A percentile compares a stretch with the other conserved stretches of the same genome.
Evolutionary conservation across 2,888 invertebrate species (phyloP).

Genomic region (Drosophila anomalata): DNA sequence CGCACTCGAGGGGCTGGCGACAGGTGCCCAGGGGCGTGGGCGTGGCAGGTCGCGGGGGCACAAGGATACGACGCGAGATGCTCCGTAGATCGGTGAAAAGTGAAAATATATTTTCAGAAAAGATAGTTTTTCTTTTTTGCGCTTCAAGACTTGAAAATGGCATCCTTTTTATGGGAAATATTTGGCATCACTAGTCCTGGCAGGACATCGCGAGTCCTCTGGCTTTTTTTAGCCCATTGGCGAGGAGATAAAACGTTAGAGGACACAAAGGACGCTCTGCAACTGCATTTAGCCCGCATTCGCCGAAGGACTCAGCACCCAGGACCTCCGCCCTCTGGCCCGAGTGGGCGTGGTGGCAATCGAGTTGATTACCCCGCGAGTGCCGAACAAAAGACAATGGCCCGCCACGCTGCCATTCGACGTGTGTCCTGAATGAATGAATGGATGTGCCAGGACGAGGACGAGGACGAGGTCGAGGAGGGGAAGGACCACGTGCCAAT

Average conservation of each 20-base stretch:
- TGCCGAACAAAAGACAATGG: slow-evolving; percentile 54
- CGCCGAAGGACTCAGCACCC: slow-evolving; percentile 20
- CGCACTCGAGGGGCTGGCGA: neutral
- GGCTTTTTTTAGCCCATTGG: slow-evolving; percentile 18
- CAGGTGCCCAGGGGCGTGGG: neutral
- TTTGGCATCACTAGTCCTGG: slow-evolving; percentile 1
- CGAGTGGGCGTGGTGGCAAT: slow-evolving; percentile 54
- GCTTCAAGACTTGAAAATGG: neutral
- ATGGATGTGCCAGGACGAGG: neutral
- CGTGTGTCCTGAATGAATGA: slow-evolving; percentile 21
- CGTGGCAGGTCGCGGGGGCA: neutral
- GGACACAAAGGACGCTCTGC: slow-evolving; percentile 10
- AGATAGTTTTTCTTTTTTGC: neutral
- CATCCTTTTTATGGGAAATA: neutral
- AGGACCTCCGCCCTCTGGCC: neutral
- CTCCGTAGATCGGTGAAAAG: no score
- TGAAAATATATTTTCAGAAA: neutral
- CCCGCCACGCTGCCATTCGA: slow-evolving; percentile 21
- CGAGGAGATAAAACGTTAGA: slow-evolving; percentile 12
- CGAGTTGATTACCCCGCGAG: slow-evolving; percentile 69
- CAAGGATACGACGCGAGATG: neutral
- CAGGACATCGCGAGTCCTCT: neutral
- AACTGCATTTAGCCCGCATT: slow-evolving; percentile 33
- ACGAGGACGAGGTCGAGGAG: neutral
- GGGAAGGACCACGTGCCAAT: slow-evolving; percentile 41